A percentile compares a stretch with the other conserved stretches of the same genome.
Evolutionary conservation across 2,113 vertebrate species (phyloP).

Genomic region (Hylia prasina): DNA sequence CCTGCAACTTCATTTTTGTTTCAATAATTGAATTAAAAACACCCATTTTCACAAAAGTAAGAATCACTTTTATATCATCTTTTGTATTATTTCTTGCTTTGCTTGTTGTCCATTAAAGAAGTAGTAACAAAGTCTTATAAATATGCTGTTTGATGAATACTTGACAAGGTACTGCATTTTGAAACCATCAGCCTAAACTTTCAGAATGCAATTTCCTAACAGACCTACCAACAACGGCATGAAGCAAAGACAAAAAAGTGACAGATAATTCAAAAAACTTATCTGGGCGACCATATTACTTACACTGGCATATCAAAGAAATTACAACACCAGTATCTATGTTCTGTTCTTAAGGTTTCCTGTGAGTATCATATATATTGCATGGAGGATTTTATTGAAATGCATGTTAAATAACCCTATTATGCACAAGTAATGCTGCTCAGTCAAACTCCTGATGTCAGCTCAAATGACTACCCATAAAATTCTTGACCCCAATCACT

Average conservation of each 20-base stretch:
- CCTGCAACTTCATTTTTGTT: neutral
- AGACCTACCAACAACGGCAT: neutral
- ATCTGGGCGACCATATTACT: neutral
- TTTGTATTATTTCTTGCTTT: neutral
- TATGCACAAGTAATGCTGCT: neutral
- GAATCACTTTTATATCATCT: neutral
- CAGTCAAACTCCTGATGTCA: neutral
- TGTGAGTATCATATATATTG: neutral
- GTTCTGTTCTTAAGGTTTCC: neutral
- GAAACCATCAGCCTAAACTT: neutral
- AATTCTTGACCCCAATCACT: neutral
- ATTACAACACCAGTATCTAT: neutral
- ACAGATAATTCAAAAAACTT: neutral
- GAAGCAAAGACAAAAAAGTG: neutral
- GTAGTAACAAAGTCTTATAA: neutral
- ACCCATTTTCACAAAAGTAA: neutral
- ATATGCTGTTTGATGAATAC: neutral
- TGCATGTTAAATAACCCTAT: neutral
- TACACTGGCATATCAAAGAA: neutral
- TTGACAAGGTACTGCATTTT: neutral
- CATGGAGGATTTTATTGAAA: neutral
- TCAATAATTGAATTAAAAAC: neutral
- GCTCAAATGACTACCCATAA: neutral
- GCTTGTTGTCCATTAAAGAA: neutral
- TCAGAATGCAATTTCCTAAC: neutral